phyloP scores from a whole-genome alignment of 2,797 vertebrate species.

The Sphenodon punctatus region DNA sequence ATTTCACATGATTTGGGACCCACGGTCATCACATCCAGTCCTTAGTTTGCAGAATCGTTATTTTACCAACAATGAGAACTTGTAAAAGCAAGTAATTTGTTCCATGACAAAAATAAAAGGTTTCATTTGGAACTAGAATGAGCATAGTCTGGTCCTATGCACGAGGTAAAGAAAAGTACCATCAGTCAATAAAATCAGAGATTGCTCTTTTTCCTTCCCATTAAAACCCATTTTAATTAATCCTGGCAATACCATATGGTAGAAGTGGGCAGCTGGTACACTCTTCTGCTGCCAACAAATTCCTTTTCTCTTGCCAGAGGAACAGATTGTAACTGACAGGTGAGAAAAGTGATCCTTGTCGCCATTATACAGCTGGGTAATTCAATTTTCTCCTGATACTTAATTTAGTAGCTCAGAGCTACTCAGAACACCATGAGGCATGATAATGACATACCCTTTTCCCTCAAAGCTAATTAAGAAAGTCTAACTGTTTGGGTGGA shows the following conservation, averaged over 20 bases:
- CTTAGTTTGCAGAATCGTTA: neutral
- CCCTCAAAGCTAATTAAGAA: neutral
- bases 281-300: neutral
- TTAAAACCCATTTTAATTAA: neutral
- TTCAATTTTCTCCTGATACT: slow-evolving; percentile 47
- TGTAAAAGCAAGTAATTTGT: neutral
- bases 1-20: neutral
- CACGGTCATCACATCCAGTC: neutral
- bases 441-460: slow-evolving; percentile 33
- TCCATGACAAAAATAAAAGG: neutral
- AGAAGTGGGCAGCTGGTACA: neutral
- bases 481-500: neutral
- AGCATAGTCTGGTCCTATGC: neutral
- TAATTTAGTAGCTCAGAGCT: slow-evolving; percentile 36
- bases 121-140: neutral
- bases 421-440: slow-evolving; percentile 28
- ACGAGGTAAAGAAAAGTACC: neutral
- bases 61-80: neutral
- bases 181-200: neutral
- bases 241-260: neutral
- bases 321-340: slow-evolving; percentile 60
- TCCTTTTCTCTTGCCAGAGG: slow-evolving; percentile 5
- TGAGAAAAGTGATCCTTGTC: slow-evolving; percentile 27
- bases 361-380: slow-evolving; percentile 34
- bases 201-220: neutral